Evolutionary conservation across 1,140 invertebrate species (phyloP).

Genomic region (Latrodectus geometricus): DNA sequence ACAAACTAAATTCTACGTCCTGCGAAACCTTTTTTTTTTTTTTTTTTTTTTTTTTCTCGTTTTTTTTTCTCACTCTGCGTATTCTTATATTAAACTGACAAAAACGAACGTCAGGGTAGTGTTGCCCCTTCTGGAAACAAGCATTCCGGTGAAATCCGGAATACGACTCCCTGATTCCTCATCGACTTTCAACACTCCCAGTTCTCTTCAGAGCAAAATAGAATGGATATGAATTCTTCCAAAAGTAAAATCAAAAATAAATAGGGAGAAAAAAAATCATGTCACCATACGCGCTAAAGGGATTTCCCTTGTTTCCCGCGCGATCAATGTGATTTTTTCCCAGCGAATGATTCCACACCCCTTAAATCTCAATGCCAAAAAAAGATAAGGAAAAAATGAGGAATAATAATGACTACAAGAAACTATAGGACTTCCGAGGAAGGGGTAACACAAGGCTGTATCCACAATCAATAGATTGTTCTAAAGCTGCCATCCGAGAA

Average conservation of each 20-base stretch:
- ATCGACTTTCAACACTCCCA: not conserved
- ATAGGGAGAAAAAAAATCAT: not conserved
- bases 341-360: conserved; percentile 42
- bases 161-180: not conserved
- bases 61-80: not conserved
- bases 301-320: conserved; percentile 42
- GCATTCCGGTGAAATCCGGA: not conserved
- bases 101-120: not conserved
- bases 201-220: too few relatives aligned
- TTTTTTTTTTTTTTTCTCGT: not conserved
- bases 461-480: conserved; percentile 57
- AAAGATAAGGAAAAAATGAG: conserved; percentile 11
- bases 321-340: conserved; percentile 60
- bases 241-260: not conserved
- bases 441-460: conserved; percentile 16
- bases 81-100: not conserved
- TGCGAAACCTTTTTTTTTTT: not conserved
- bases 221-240: not conserved
- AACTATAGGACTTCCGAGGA: not conserved
- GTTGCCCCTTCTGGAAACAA: not conserved
- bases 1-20: not conserved
- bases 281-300: not conserved
- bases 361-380: conserved; percentile 30
- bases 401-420: not conserved
- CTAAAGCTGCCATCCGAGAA: conserved; percentile 28